phyloP scores from a whole-genome alignment of 2,888 invertebrate genomes.

The Diplazon laetatorius region DNA sequence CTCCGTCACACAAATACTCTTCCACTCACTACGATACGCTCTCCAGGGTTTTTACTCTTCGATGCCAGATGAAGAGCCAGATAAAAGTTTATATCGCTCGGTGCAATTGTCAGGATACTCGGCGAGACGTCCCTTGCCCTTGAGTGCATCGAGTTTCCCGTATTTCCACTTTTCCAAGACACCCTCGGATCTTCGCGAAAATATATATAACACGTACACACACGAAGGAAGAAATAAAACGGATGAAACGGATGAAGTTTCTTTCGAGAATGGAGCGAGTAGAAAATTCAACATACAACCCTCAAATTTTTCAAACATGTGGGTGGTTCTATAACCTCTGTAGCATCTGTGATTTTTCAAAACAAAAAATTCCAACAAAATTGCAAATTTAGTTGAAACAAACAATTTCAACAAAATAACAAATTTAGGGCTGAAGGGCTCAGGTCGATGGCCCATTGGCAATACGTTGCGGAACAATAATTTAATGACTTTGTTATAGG shows the following conservation, averaged over 20 bases:
- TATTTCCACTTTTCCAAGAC: slow-evolving; percentile 14
- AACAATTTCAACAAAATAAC: no score
- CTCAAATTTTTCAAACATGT: no score
- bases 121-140: slow-evolving; percentile 61
- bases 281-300: no score
- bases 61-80: slow-evolving; percentile 59
- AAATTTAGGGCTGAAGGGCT: no score
- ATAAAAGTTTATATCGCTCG: slow-evolving; percentile 65
- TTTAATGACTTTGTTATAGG: no score
- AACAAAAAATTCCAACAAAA: no score
- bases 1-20: slow-evolving; percentile 33
- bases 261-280: slow-evolving; percentile 24
- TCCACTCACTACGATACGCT: slow-evolving; percentile 22
- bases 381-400: no score
- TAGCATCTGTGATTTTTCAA: no score
- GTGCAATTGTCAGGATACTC: slow-evolving; percentile 68
- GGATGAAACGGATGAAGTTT: neutral
- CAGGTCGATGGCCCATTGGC: no score
- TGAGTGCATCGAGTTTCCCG: slow-evolving; percentile 50
- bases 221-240: no score
- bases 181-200: neutral
- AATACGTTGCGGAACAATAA: no score
- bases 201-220: neutral
- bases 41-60: slow-evolving; percentile 54
- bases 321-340: no score